Evolutionary conservation across 2,888 invertebrate species (phyloP).

Genomic region (Steromphala cineraria): DNA sequence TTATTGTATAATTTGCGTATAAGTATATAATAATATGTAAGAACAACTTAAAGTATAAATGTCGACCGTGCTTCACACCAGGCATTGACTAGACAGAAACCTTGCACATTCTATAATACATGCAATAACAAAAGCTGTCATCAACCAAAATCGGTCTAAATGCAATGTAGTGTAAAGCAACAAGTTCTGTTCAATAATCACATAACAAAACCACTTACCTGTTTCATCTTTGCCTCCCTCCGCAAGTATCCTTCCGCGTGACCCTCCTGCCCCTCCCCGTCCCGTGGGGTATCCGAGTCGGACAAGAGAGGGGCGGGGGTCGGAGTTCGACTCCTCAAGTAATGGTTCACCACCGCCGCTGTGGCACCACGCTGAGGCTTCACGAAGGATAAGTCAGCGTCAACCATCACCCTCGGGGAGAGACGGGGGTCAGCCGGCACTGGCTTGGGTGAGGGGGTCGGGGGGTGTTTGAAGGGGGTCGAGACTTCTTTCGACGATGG

Average conservation of each 20-base stretch:
- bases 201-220: neutral
- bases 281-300: constrained; percentile 1
- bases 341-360: constrained; percentile 24
- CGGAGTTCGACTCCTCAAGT: constrained; percentile 21
- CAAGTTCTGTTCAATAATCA: too few relatives aligned
- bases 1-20: too few relatives aligned
- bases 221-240: neutral
- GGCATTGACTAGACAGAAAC: too few relatives aligned
- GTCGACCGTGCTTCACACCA: too few relatives aligned
- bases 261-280: neutral
- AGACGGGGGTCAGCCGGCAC: constrained; percentile 35
- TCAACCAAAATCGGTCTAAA: too few relatives aligned
- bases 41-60: too few relatives aligned
- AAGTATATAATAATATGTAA: too few relatives aligned
- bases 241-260: neutral
- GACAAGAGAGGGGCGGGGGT: neutral
- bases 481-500: neutral
- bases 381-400: constrained; percentile 51
- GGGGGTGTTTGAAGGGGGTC: neutral
- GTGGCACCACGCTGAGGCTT: constrained; percentile 27
- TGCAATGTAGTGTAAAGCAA: too few relatives aligned
- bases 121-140: too few relatives aligned
- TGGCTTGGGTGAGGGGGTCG: neutral
- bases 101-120: too few relatives aligned
- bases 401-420: constrained; percentile 57